Percentiles rank a stretch among this genome's conserved stretches.
phyloP scores from a whole-genome alignment of 1,140 invertebrate species.

The Diabrotica undecimpunctata region DNA sequence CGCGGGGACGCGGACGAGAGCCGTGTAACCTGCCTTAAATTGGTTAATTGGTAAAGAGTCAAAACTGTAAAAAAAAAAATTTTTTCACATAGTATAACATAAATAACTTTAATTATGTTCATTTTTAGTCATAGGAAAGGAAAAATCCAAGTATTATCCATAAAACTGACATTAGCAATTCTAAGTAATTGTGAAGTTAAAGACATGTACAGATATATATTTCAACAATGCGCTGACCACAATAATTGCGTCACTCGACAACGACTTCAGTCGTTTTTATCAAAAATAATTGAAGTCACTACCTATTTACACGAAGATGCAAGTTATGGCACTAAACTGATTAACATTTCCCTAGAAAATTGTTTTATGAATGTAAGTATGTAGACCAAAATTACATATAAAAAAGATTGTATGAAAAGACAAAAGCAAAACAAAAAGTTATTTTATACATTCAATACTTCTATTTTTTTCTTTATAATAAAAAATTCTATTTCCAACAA shows the following conservation, averaged over 20 bases:
- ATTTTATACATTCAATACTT: too few species aligned
- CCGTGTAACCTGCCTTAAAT: too few species aligned
- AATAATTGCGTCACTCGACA: constrained; percentile 60
- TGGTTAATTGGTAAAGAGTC: too few species aligned
- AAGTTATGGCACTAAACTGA: constrained; percentile 52
- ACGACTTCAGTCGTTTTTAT: constrained; percentile 55
- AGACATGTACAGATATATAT: constrained; percentile 63
- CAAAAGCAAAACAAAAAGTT: too few species aligned
- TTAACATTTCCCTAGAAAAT: constrained; percentile 56
- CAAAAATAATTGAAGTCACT: constrained; percentile 53
- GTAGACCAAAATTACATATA: neutral
- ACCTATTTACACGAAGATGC: constrained; percentile 56
- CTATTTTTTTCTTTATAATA: neutral
- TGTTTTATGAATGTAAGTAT: constrained; percentile 59
- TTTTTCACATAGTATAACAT: too few species aligned
- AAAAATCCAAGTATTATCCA: constrained; percentile 53
- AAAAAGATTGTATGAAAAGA: too few species aligned
- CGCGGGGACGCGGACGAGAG: too few species aligned
- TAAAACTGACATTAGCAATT: constrained; percentile 60
- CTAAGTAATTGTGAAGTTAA: constrained; percentile 57
- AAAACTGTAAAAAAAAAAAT: too few species aligned
- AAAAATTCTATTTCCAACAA: too few species aligned
- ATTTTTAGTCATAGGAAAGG: constrained; percentile 47
- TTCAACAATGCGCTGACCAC: constrained; percentile 61
- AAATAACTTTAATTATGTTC: too few species aligned